Conservation (phyloP, 2,113 vertebrate species). For the Ophiodon elongatus region DNA sequence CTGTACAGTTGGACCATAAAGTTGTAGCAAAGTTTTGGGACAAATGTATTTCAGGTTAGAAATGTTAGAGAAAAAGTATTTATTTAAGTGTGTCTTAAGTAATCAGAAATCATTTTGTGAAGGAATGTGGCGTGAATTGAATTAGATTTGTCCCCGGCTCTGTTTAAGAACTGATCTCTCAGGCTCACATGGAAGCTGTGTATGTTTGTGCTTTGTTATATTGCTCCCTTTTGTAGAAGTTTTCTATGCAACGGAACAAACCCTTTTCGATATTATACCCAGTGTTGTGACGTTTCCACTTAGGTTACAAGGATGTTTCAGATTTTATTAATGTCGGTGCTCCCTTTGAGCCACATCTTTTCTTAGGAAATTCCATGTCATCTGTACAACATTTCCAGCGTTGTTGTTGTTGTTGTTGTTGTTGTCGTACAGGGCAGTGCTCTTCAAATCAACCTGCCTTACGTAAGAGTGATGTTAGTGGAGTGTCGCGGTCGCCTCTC, state of each 20-base stretch:
- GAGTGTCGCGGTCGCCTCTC: constrained; percentile 37
- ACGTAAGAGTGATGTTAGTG: constrained; percentile 8
- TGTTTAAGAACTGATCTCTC: constrained; percentile 75
- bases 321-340: constrained; percentile 58
- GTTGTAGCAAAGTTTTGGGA: constrained; percentile 51
- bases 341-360: constrained; percentile 73
- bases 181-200: constrained; percentile 75
- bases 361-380: constrained; percentile 46
- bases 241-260: constrained; percentile 84
- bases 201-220: constrained; percentile 73
- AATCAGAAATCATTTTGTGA: constrained; percentile 36
- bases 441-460: constrained; percentile 55
- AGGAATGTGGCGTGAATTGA: constrained; percentile 26
- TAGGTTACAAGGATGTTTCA: constrained; percentile 32
- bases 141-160: constrained; percentile 57
- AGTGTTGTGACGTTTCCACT: constrained; percentile 60
- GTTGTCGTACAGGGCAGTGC: constrained; percentile 29
- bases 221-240: constrained; percentile 79
- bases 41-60: constrained; percentile 57
- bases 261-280: constrained; percentile 61
- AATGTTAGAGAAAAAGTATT: constrained; percentile 53
- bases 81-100: constrained; percentile 58
- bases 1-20: constrained; percentile 49
- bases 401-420: neutral
- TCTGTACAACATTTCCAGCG: constrained; percentile 37